Conservation (phyloP, 2,888 invertebrate genomes). For the Dicycla oo region DNA sequence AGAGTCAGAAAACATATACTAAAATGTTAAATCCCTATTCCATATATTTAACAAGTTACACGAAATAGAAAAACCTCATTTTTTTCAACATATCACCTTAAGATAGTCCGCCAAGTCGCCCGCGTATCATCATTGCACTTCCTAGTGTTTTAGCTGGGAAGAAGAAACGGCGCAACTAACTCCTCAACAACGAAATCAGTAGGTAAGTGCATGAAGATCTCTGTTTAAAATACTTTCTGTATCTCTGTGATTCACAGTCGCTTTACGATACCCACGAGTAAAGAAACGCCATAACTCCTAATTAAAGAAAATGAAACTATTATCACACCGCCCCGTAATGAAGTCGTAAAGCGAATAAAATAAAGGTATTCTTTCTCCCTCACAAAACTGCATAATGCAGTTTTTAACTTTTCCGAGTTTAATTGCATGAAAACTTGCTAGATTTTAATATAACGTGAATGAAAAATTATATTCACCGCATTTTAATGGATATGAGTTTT, state of each 20-base stretch:
- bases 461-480: constrained; percentile 41
- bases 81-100: no score
- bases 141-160: background rate
- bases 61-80: no score
- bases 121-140: no score
- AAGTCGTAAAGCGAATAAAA: constrained; percentile 44
- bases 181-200: background rate
- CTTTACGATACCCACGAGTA: constrained; percentile 14
- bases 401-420: constrained; percentile 57
- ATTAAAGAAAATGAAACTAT: constrained; percentile 38
- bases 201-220: background rate
- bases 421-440: constrained; percentile 57
- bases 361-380: constrained; percentile 42
- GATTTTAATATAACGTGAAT: constrained; percentile 51
- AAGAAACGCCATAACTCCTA: constrained; percentile 24
- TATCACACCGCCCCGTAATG: constrained; percentile 31
- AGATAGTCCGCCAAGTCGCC: background rate
- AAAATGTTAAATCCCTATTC: no score
- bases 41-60: no score
- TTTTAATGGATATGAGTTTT: constrained; percentile 44
- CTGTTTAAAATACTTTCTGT: background rate
- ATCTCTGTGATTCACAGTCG: background rate
- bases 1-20: no score
- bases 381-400: constrained; percentile 54
- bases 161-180: background rate